phyloP scores from a whole-genome alignment of 2,797 vertebrate species.

The Podarcis siculus region DNA sequence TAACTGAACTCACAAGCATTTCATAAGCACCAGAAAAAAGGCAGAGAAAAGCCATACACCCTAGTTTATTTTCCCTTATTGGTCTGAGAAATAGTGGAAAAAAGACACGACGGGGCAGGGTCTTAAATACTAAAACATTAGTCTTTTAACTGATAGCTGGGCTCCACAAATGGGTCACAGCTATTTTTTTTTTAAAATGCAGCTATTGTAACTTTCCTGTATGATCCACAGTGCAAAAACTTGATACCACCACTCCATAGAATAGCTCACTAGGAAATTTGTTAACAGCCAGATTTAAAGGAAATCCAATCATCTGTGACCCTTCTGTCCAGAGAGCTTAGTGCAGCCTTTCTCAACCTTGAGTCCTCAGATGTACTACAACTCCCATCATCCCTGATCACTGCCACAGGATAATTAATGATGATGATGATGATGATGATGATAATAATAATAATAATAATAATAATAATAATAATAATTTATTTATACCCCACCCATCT shows the following conservation, averaged over 20 bases:
- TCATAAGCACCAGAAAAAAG: neutral
- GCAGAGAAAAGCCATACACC: too few relatives aligned
- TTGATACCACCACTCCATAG: neutral
- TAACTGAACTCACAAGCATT: neutral
- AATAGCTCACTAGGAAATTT: neutral
- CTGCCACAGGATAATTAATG: too few relatives aligned
- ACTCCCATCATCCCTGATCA: too few relatives aligned
- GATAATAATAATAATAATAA: too few relatives aligned
- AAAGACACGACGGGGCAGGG: neutral
- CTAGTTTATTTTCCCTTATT: too few relatives aligned
- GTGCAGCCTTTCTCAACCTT: too few relatives aligned
- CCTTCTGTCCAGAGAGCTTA: neutral
- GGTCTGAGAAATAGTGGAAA: too few relatives aligned
- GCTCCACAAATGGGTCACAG: neutral
- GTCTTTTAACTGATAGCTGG: neutral
- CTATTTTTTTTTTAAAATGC: neutral
- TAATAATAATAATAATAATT: too few relatives aligned
- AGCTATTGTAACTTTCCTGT: neutral
- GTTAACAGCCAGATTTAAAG: conserved; percentile 17
- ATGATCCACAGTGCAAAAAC: neutral
- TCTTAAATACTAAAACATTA: neutral
- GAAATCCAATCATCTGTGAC: neutral
- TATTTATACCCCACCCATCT: too few relatives aligned
- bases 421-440: too few relatives aligned
- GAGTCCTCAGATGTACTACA: too few relatives aligned